Base-by-base conservation (phyloP, 2,888 invertebrate species). In the Drosophila silvestris region DNA sequence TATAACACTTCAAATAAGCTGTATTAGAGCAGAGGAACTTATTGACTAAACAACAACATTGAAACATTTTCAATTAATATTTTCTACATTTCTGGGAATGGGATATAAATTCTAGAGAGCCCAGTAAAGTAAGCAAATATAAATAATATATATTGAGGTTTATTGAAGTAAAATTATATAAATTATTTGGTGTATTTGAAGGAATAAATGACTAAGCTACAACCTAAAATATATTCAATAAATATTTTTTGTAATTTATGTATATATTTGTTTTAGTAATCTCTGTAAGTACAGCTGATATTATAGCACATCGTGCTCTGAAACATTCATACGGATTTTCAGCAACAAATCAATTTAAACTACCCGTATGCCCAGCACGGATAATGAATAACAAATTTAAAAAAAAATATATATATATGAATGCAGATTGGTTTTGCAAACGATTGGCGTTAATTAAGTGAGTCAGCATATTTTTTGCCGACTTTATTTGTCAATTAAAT, bases 361-460 rank as follows among this genome's bases (percentile, higher is more conserved):
- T 19, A 28, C 33, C 22, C 14, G 32, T 26, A 14, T n/a, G 30
- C 19, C 32, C 37, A 32, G 61, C 47, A 39, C n/a, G 35, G 9
- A 37, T 39, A 28, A 58, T 62, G 32, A 41, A 22, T 39, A 10
- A 16, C 12, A 32, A 54, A 10, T 19, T 52, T 9, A 10, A 5
- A 7, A 2, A 33, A 52, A 19, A 47, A 41, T 32, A 28, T 39
- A 6, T n/a, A 9, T 10, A 7, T 33, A 0, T 26, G 26, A 12
- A 59, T 33, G 9, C 6, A 30, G 30, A 5, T 30, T 47, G 41
- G 30, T 60, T 53, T 60, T 63, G 60, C 56, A 58, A 80, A 72
- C 57, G 73, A 72, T 81, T 78, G 84, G 60, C 66, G 70, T 82
- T 87, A 81, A 89, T 89, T 89, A 89, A 89, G 84, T 84, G 74